Conservation (phyloP, 2,888 invertebrate genomes). For the Tipula helvola region DNA sequence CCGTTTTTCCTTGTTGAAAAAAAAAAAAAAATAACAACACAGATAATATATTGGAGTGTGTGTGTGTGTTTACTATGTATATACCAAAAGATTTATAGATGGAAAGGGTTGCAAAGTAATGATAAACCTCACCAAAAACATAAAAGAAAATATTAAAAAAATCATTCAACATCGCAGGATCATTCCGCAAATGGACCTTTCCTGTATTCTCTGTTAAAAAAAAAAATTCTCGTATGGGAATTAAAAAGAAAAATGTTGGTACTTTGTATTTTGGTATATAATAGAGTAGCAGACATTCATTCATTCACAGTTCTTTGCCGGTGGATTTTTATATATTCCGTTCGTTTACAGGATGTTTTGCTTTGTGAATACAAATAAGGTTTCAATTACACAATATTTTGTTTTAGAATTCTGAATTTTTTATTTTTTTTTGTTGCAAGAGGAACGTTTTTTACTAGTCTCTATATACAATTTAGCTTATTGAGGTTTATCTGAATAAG, state of each 20-base stretch:
- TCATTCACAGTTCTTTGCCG: neutral
- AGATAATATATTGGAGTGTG: neutral
- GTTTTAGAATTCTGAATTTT: neutral
- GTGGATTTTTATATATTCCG: neutral
- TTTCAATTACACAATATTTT: neutral
- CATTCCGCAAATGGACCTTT: neutral
- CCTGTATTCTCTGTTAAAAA: neutral
- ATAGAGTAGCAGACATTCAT: neutral
- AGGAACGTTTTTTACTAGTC: neutral
- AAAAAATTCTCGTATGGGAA: neutral
- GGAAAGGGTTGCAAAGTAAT: neutral
- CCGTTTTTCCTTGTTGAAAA: neutral
- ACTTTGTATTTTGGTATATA: neutral
- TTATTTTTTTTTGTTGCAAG: neutral
- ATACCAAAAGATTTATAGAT: neutral
- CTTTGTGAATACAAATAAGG: slow-evolving; percentile 4
- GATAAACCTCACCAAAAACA: neutral
- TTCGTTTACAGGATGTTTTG: neutral
- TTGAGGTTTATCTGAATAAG: neutral
- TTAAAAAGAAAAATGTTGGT: neutral
- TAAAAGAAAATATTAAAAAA: neutral
- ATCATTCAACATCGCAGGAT: neutral
- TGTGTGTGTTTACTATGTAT: too few species aligned
- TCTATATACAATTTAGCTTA: neutral
- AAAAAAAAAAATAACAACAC: neutral